A percentile compares a stretch with the other conserved stretches of the same genome.
These are phyloP conservation scores for Ondatra zibethicus DNA, from an alignment of 2,113 vertebrate genomes.

Conservation along the genomic window DNA sequence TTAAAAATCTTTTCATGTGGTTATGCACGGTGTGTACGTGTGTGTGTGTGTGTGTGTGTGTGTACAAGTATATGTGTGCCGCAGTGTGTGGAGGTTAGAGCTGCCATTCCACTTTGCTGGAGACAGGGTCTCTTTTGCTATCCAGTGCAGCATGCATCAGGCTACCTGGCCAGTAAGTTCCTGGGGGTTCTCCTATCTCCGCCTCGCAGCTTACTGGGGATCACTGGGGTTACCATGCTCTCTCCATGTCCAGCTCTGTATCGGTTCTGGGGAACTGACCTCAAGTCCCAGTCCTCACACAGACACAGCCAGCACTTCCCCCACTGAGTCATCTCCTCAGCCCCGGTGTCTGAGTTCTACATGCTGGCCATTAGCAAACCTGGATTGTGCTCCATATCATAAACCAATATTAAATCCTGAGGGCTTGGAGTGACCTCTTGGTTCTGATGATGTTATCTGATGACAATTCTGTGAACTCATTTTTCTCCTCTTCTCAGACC, in stretches of 20 bases:
- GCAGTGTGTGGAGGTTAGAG: neutral
- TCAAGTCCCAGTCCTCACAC: neutral
- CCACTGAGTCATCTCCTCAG: neutral
- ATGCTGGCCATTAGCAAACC: neutral
- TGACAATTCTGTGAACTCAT: neutral
- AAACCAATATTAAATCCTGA: slow-evolving; percentile 15
- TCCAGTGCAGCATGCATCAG: no score
- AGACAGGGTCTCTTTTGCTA: neutral
- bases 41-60: no score
- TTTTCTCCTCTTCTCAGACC: neutral
- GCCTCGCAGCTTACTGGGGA: neutral
- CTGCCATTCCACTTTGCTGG: neutral
- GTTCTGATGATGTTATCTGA: neutral
- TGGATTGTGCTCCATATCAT: neutral
- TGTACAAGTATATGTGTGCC: neutral
- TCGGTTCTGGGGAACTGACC: neutral
- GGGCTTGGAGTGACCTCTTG: neutral
- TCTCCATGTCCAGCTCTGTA: neutral
- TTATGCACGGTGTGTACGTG: neutral
- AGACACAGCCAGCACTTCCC: neutral
- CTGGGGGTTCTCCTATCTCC: neutral
- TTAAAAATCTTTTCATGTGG: neutral
- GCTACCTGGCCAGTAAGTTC: neutral
- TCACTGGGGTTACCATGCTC: no score
- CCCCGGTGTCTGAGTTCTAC: neutral